Percentiles rank a stretch among this genome's conserved stretches.
phyloP scores from a whole-genome alignment of 2,797 vertebrate genomes.

The Gambelia wislizenii region DNA sequence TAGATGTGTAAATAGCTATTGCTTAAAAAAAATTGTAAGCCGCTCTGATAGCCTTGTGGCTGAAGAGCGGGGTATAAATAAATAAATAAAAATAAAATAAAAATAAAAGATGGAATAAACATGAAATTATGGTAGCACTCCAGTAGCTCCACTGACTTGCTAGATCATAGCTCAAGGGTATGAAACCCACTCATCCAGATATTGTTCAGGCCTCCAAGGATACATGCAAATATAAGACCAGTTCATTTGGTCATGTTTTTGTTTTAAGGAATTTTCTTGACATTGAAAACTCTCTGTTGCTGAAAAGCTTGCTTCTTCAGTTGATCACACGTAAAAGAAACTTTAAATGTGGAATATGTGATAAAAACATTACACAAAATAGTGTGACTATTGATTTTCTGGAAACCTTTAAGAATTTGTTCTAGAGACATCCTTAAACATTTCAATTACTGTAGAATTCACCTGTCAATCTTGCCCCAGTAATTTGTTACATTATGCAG shows the following conservation, averaged over 20 bases:
- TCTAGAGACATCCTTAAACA: neutral
- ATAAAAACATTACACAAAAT: neutral
- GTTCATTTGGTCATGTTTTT: neutral
- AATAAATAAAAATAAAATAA: no score
- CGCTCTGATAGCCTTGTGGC: no score
- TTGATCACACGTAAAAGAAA: neutral
- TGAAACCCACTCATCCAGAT: neutral
- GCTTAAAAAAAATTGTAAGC: no score
- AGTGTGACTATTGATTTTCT: neutral
- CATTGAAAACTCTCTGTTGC: neutral
- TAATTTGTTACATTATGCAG: neutral
- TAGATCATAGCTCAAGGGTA: neutral
- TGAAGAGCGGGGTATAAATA: no score
- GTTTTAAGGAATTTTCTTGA: neutral
- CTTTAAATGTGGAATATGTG: conserved; percentile 9
- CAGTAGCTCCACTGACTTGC: neutral
- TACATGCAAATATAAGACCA: neutral
- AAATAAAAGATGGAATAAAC: neutral
- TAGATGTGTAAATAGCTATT: no score
- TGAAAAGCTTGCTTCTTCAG: neutral
- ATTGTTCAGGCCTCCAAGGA: neutral
- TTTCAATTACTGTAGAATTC: neutral
- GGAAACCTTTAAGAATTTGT: neutral
- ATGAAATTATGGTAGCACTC: neutral
- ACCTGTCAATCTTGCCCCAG: neutral